Percentiles rank a stretch among this genome's conserved stretches.
Conservation (phyloP, 2,888 invertebrate genomes). For the Pseudococcus jackbeardsleyi region DNA sequence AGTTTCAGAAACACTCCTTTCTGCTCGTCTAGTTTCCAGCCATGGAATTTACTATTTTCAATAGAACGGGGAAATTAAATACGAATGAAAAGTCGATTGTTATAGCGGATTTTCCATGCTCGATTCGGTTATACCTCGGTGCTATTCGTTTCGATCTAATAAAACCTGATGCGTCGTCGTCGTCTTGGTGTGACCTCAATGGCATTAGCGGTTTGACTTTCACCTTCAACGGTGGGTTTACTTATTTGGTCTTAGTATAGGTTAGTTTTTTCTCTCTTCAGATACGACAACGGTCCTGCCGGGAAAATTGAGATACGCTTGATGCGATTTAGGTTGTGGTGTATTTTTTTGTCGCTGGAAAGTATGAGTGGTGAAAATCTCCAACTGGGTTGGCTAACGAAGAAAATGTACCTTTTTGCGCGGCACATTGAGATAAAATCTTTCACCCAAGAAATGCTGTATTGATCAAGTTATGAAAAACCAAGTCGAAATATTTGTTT, state of each 20-base stretch:
- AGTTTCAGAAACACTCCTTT: too few relatives aligned
- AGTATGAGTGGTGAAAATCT: neutral
- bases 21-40: neutral
- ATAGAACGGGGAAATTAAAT: neutral
- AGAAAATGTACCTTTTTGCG: neutral
- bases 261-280: slow-evolving; percentile 9
- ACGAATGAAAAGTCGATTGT: neutral
- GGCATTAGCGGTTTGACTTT: slow-evolving; percentile 42
- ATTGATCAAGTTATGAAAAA: neutral
- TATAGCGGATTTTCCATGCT: slow-evolving; percentile 25
- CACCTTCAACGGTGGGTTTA: slow-evolving; percentile 53
- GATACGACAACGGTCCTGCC: neutral
- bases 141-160: slow-evolving; percentile 5
- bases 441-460: neutral
- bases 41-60: neutral
- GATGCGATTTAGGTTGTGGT: neutral
- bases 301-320: neutral
- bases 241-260: slow-evolving; percentile 40
- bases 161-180: slow-evolving; percentile 23
- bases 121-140: neutral
- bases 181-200: slow-evolving; percentile 34
- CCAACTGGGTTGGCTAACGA: neutral
- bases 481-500: neutral
- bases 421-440: neutral
- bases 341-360: neutral